Evolutionary conservation across 2,113 vertebrate species (phyloP).

Genomic region (Epinephelus cyanopodus): DNA sequence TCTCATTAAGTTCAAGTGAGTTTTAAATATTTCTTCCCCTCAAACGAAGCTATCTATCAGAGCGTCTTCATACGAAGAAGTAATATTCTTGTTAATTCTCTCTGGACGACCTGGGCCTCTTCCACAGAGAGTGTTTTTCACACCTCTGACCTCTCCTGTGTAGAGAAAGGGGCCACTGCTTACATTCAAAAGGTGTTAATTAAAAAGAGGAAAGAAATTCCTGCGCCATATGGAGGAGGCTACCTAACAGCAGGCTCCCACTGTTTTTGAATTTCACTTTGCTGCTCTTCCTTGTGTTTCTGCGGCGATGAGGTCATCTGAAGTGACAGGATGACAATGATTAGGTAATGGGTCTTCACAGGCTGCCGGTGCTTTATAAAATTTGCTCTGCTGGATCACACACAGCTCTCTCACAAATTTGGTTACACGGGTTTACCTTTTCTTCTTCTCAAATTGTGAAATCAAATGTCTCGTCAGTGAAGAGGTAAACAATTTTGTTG

Average conservation of each 20-base stretch:
- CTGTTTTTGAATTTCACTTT: constrained; percentile 52
- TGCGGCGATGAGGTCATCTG: constrained; percentile 65
- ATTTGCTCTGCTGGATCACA: constrained; percentile 42
- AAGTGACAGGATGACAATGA: constrained; percentile 71
- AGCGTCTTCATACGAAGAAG: not conserved
- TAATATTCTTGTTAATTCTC: not conserved
- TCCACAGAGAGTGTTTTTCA: constrained; percentile 36
- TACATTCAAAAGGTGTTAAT: constrained; percentile 68
- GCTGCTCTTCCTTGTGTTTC: constrained; percentile 60
- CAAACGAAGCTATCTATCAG: not conserved
- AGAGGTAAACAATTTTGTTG: constrained; percentile 7
- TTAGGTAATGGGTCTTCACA: constrained; percentile 69
- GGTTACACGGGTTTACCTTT: not conserved
- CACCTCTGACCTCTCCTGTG: constrained; percentile 54
- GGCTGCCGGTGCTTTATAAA: constrained; percentile 49
- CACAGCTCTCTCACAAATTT: constrained; percentile 19
- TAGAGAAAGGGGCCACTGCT: constrained; percentile 41
- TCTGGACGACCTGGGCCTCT: not conserved
- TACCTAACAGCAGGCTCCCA: constrained; percentile 50
- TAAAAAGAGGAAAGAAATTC: constrained; percentile 50
- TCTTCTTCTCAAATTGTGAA: constrained; percentile 6
- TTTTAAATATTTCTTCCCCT: not conserved
- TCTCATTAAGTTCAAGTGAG: not conserved
- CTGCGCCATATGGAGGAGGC: constrained; percentile 64
- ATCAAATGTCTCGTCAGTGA: not conserved